phyloP scores from a whole-genome alignment of 1,140 invertebrate species.

The Drosophila tropicalis region DNA sequence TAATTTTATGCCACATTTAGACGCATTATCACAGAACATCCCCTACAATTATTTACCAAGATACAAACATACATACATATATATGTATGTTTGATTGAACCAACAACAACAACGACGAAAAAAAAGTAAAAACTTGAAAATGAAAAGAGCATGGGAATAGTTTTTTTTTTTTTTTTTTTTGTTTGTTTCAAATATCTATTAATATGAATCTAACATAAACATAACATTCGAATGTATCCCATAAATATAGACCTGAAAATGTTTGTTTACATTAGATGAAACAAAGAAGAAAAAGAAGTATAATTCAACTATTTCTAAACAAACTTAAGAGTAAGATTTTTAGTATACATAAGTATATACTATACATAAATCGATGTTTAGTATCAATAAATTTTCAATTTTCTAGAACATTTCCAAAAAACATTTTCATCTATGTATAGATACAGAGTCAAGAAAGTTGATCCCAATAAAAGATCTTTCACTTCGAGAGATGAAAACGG shows the following conservation, averaged over 20 bases:
- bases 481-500: no score
- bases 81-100: neutral
- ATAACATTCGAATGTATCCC: constrained; percentile 6
- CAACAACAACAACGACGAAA: neutral
- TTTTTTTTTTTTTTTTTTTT: no score
- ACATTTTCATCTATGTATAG: neutral
- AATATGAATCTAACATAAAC: constrained; percentile 9
- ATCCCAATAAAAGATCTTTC: no score
- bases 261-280: neutral
- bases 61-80: neutral
- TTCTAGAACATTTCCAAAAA: neutral
- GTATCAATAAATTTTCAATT: neutral
- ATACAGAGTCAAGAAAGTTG: no score
- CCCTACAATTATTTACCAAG: constrained; percentile 12
- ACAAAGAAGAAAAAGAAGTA: neutral
- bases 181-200: constrained; percentile 1
- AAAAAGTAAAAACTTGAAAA: constrained; percentile 2
- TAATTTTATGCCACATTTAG: constrained; percentile 54
- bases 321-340: neutral
- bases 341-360: neutral
- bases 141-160: constrained; percentile 3
- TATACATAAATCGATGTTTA: neutral
- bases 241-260: neutral
- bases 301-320: constrained; percentile 10
- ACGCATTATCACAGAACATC: constrained; percentile 28